Base-by-base conservation (phyloP, 2,888 invertebrate species). In the Acleris sparsana region DNA sequence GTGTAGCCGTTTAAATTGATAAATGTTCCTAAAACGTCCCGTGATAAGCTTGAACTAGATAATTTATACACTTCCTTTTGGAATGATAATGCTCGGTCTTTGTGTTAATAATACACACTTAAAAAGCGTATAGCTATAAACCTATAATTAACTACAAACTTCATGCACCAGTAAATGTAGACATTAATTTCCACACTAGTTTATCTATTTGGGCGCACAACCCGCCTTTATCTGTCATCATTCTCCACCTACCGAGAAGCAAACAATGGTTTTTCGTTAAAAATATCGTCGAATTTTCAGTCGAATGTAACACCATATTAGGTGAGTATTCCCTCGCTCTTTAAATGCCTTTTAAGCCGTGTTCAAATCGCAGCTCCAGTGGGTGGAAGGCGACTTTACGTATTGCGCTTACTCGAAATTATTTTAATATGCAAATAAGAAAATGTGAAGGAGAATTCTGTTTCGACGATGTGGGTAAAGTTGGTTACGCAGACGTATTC, bases 111-210 rank as follows among this genome's bases (percentile, higher is more conserved):
- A 88, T 89, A 86, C 79, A 80, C 82, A 83, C 87, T 88, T 80
- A 83, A 88, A 89, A 90, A 86, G 84, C 84, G 88, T 84, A 89
- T 87, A 89, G 83, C 87, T 87, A 89, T 89, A 89, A 88, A 88
- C 88, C 87, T 90, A 89, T 89, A 92, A 92, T 92, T 92, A 92
- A 92, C 86, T 87, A 88, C 87, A 79, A 88, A 87, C 92, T 92
- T 92, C 92, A 92, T 92, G 93, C 93, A 91, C 92, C 90, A 92
- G 92, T 92, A 90, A 92, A 92, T 92, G 89, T 89, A 91, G 89
- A 91, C 93, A 92, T 92, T 93, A 92, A 92, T 93, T 92, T 92
- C 89, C 89, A 92, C 92, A 91, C 92, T 90, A 92, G 86, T 92
- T 90, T 92, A 92, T 92, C 92, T 91, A 90, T 92, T 92, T 92